A percentile compares a stretch with the other conserved stretches of the same genome.
These are phyloP conservation scores for Penaeus chinensis DNA, from an alignment of 1,140 invertebrate species.

Conservation along the genomic window DNA sequence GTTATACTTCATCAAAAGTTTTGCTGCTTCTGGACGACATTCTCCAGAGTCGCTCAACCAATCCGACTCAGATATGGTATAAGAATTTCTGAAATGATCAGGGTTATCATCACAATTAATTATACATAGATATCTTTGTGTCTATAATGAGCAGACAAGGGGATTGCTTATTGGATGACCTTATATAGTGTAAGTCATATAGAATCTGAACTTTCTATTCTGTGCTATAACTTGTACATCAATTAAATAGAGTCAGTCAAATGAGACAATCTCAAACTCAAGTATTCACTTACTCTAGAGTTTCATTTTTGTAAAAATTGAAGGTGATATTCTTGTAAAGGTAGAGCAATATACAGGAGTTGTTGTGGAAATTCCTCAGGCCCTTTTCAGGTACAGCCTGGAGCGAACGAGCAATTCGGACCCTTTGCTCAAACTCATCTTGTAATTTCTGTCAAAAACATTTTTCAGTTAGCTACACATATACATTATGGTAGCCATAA, in stretches of 20 bases:
- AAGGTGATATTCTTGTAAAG: slow-evolving; percentile 31
- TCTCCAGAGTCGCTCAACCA: too few relatives aligned
- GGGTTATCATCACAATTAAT: too few relatives aligned
- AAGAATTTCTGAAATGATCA: too few relatives aligned
- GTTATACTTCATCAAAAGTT: too few relatives aligned
- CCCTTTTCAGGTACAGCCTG: background rate
- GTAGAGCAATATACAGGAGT: slow-evolving; percentile 41
- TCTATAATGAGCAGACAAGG: background rate
- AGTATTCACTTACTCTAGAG: background rate
- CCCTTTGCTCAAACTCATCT: slow-evolving; percentile 34
- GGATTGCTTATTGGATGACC: background rate
- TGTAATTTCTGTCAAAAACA: slow-evolving; percentile 24
- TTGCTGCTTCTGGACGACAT: too few relatives aligned
- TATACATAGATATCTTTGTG: too few relatives aligned
- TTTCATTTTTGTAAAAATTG: background rate
- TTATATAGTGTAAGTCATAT: background rate
- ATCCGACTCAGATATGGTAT: too few relatives aligned
- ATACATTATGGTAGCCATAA: too few relatives aligned
- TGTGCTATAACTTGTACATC: background rate
- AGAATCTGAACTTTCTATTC: background rate
- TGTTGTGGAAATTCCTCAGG: slow-evolving; percentile 35
- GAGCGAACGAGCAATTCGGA: slow-evolving; percentile 50
- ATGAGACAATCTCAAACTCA: background rate
- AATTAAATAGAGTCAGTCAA: background rate
- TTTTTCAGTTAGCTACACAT: too few relatives aligned